Conservation (phyloP, 2,888 invertebrate genomes). For the Notodonta dromedarius region DNA sequence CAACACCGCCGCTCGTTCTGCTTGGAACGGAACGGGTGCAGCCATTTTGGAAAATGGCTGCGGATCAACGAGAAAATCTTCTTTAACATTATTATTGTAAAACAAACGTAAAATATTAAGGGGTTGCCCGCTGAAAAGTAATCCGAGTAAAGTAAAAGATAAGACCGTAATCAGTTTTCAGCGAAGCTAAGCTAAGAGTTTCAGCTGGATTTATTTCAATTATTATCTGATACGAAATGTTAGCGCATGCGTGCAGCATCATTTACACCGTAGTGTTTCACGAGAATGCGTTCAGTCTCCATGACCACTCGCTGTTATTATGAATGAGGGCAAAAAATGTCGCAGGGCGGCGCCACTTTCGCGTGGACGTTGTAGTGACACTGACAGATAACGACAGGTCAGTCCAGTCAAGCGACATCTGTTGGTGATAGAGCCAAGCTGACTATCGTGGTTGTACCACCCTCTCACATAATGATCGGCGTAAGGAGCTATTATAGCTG, state of each 20-base stretch:
- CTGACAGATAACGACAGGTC: too few species aligned
- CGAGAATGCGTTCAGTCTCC: neutral
- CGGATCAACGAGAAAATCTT: constrained; percentile 5
- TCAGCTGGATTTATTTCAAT: constrained; percentile 80
- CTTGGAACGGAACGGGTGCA: constrained; percentile 39
- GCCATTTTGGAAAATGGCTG: constrained; percentile 41
- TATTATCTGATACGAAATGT: constrained; percentile 66
- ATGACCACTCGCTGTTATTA: too few species aligned
- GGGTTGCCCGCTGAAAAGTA: constrained; percentile 29
- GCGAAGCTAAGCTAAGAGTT: constrained; percentile 60
- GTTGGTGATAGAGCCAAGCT: too few species aligned
- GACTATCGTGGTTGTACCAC: too few species aligned
- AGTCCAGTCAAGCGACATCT: too few species aligned
- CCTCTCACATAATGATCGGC: too few species aligned
- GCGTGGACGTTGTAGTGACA: too few species aligned
- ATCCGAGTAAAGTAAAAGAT: constrained; percentile 55
- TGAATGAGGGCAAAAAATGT: too few species aligned
- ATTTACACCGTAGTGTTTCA: constrained; percentile 58
- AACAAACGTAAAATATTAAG: neutral
- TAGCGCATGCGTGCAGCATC: constrained; percentile 67
- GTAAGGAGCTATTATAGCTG: too few species aligned
- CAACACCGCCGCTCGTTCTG: constrained; percentile 52
- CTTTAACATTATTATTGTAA: neutral
- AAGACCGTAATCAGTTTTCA: constrained; percentile 68
- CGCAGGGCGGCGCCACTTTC: too few species aligned